Conservation (phyloP, 2,888 invertebrate species). For the Copidosoma aretas region DNA sequence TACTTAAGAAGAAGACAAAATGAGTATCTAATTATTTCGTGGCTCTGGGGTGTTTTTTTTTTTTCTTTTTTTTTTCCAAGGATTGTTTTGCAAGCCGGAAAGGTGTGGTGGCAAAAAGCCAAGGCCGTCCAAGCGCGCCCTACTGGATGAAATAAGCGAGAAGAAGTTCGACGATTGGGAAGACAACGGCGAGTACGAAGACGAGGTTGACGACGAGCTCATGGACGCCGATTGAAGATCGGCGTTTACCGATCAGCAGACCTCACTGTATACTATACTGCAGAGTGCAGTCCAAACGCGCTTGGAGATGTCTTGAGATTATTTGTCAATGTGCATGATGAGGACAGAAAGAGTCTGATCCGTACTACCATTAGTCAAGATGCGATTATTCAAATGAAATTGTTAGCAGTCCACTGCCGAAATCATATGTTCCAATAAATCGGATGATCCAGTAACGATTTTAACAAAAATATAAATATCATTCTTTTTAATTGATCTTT, state of each 20-base stretch:
- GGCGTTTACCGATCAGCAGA: background rate
- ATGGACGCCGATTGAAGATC: background rate
- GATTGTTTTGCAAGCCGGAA: background rate
- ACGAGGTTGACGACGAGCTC: constrained; percentile 8
- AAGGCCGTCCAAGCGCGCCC: background rate
- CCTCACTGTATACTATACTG: background rate
- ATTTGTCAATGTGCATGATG: background rate
- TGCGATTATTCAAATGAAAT: no score
- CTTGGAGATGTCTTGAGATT: background rate
- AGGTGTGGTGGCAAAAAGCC: background rate
- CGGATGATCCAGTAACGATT: background rate
- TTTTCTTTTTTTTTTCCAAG: no score
- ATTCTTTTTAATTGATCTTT: background rate
- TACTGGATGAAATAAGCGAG: background rate
- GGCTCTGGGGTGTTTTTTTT: no score
- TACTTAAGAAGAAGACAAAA: no score
- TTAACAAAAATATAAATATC: no score
- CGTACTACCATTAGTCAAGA: background rate
- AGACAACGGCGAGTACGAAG: constrained; percentile 7
- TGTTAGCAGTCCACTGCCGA: no score
- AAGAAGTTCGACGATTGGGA: background rate
- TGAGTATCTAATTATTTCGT: no score
- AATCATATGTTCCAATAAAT: background rate
- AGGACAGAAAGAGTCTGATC: background rate
- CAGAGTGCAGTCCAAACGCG: no score